Evolutionary conservation across 2,113 vertebrate species (phyloP), one percentile per base, ranked within the genome.

Genomic region (Meles meles): DNA sequence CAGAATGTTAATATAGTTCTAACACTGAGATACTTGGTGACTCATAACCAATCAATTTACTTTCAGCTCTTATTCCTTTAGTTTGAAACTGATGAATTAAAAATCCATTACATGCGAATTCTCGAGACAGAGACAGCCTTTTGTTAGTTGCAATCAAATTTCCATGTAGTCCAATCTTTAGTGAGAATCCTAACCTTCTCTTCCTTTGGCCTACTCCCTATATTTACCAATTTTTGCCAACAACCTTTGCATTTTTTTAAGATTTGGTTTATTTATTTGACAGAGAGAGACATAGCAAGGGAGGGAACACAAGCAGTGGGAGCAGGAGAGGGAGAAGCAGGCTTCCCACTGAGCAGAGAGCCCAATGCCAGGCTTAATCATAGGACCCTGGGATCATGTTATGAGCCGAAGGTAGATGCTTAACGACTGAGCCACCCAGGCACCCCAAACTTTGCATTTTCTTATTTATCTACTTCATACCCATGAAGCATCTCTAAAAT

Each of bases 61-160:
- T 97, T 93, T 85, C 90, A 95, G n/a, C 27, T 80, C 88, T 95
- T 97, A 39, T 93, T 97, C 67, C 85, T 87, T 97, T 80, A n/a
- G 27, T 84, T 94, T 87, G 47, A 90, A 96, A 95, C 47, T 80
- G 61, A 94, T 44, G 82, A 97, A 94, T 89, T 88, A 74, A 76
- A 96, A 95, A 59, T 34, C 21, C 31, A 82, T 76, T 21, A 57
- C 14, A 39, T 92, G n/a, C 80, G 80, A 97, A 72, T 94, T 82
- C 79, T 92, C 15, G 7, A 90, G 34, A 72, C 29, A 69, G 61
- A 34, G n/a, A 49, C n/a, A 83, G 20, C 1, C 63, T 86, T 44
- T n/a, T 52, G 17, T 79, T 61, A 83, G 31, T 23, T 87, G 20
- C 0, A 29, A 65, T 88, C 15, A 44, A 52, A 88, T 63, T 74